A percentile compares a stretch with the other conserved stretches of the same genome.
Evolutionary conservation across 2,113 vertebrate species (phyloP).

Genomic region (Clupea harengus): DNA sequence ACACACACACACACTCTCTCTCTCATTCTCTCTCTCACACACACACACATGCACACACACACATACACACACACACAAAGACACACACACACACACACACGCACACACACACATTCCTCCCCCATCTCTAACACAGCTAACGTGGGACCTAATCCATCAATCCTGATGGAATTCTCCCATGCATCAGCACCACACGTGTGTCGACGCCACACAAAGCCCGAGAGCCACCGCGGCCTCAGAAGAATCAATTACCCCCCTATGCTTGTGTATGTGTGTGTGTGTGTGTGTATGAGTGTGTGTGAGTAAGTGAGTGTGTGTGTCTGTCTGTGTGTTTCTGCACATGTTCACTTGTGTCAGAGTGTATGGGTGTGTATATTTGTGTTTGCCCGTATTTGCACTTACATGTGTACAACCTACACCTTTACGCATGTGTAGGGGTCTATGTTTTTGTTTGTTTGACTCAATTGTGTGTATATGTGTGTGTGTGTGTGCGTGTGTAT

Average conservation of each 20-base stretch:
- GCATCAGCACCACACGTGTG: conserved; percentile 31
- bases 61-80: background rate
- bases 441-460: background rate
- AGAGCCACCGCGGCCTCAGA: conserved; percentile 29
- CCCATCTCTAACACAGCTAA: background rate
- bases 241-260: conserved; percentile 47
- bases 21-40: no score
- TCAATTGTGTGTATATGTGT: background rate
- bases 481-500: background rate
- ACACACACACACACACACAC: background rate
- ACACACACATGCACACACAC: background rate
- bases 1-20: background rate
- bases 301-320: background rate
- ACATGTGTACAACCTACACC: background rate
- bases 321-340: background rate
- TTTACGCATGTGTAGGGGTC: background rate
- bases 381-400: background rate
- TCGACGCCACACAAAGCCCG: conserved; percentile 31
- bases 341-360: background rate
- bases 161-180: conserved; percentile 34
- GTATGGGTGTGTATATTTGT: background rate
- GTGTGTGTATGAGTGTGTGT: conserved; percentile 17
- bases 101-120: background rate
- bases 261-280: conserved; percentile 14
- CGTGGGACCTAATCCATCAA: conserved; percentile 25